A percentile compares a stretch with the other conserved stretches of the same genome.
Evolutionary conservation across 2,888 invertebrate genomes (phyloP).

Genomic region (Cheilosia scutellata): DNA sequence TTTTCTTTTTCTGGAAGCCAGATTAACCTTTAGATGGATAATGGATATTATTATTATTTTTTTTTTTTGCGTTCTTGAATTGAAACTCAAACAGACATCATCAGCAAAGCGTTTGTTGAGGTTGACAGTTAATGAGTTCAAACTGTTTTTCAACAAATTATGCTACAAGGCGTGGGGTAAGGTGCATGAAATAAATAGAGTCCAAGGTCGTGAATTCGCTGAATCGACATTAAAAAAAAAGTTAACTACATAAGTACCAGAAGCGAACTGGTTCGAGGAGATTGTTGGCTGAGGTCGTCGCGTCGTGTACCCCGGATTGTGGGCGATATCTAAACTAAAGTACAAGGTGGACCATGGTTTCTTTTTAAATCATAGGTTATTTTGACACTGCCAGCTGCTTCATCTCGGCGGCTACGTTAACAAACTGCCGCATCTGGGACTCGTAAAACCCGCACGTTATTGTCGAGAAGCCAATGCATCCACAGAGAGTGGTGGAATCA

Average conservation of each 20-base stretch:
- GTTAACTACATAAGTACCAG: not conserved
- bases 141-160: not conserved
- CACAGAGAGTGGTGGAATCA: too few relatives aligned
- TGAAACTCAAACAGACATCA: not conserved
- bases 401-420: too few relatives aligned
- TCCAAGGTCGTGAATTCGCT: conserved; percentile 4
- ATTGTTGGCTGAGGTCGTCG: too few relatives aligned
- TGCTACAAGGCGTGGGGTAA: not conserved
- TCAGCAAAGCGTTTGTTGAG: not conserved
- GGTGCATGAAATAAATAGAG: not conserved
- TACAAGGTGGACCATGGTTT: too few relatives aligned
- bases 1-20: not conserved
- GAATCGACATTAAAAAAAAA: not conserved
- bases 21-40: not conserved
- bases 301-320: too few relatives aligned
- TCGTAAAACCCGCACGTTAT: too few relatives aligned
- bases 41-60: not conserved
- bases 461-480: too few relatives aligned
- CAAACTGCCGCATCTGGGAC: too few relatives aligned
- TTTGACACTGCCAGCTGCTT: too few relatives aligned
- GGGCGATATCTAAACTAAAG: too few relatives aligned
- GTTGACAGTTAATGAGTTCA: not conserved
- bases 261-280: too few relatives aligned
- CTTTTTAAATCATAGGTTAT: too few relatives aligned
- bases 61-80: not conserved